phyloP scores from a whole-genome alignment of 1,140 invertebrate species.

The Anastrepha obliqua region DNA sequence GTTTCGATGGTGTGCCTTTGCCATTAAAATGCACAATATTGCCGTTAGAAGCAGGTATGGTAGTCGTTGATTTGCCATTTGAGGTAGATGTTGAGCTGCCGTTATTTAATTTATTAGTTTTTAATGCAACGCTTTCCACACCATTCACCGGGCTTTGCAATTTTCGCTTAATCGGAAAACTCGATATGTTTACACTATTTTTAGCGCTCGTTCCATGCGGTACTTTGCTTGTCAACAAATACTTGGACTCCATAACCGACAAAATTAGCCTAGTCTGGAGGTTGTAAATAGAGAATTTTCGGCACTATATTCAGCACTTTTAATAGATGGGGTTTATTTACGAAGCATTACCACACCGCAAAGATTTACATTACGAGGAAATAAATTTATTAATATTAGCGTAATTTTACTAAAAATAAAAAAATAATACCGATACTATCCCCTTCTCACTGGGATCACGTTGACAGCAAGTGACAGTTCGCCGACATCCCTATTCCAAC shows the following conservation, averaged over 20 bases:
- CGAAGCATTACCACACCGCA: too few relatives aligned
- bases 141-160: constrained; percentile 54
- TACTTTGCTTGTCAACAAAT: constrained; percentile 54
- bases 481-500: not conserved
- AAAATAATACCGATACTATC: not conserved
- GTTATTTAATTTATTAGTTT: constrained; percentile 53
- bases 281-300: not conserved
- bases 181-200: constrained; percentile 44
- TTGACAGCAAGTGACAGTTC: not conserved
- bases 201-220: constrained; percentile 38
- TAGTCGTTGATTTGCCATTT: constrained; percentile 34
- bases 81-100: not conserved
- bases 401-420: not conserved
- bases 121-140: constrained; percentile 38
- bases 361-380: not conserved
- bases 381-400: not conserved
- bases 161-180: constrained; percentile 55
- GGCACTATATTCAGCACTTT: not conserved
- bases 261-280: constrained; percentile 17
- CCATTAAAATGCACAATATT: not conserved
- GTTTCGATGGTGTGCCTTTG: constrained; percentile 48
- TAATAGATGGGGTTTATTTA: not conserved
- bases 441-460: constrained; percentile 3
- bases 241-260: constrained; percentile 56
- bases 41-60: not conserved